Evolutionary conservation across 2,888 invertebrate species (phyloP).

Genomic region (Ophion costatus): DNA sequence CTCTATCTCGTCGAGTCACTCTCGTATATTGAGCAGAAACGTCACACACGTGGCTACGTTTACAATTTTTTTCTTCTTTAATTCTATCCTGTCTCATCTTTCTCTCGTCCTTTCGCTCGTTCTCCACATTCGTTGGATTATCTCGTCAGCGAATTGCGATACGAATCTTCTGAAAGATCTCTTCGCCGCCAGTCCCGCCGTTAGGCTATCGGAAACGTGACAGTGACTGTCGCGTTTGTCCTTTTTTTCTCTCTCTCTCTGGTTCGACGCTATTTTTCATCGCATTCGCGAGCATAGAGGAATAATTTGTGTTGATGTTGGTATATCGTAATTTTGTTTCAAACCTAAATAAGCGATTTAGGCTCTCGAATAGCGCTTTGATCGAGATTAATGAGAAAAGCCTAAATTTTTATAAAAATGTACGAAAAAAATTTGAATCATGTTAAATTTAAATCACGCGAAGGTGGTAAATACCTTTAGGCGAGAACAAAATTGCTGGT

Average conservation of each 20-base stretch:
- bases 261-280: not conserved
- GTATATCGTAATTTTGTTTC: too few species aligned
- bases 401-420: too few species aligned
- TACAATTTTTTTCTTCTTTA: constrained; percentile 12
- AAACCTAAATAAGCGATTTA: too few species aligned
- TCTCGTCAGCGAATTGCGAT: constrained; percentile 49
- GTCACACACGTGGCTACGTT: constrained; percentile 42
- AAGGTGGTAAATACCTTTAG: too few species aligned
- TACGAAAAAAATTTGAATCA: too few species aligned
- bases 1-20: constrained; percentile 50
- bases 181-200: constrained; percentile 26
- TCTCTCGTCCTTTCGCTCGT: not conserved
- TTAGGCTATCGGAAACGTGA: constrained; percentile 22
- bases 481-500: too few species aligned
- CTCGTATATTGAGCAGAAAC: constrained; percentile 52
- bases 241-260: not conserved
- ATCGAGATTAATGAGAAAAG: too few species aligned
- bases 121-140: constrained; percentile 35
- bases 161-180: constrained; percentile 51
- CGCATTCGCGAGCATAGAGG: too few species aligned
- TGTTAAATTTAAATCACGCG: too few species aligned
- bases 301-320: too few species aligned
- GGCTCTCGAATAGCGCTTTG: too few species aligned
- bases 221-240: not conserved
- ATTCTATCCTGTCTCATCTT: not conserved